Evolutionary conservation across 1,140 invertebrate genomes (phyloP).

Genomic region (Drosophila parabipectinata): DNA sequence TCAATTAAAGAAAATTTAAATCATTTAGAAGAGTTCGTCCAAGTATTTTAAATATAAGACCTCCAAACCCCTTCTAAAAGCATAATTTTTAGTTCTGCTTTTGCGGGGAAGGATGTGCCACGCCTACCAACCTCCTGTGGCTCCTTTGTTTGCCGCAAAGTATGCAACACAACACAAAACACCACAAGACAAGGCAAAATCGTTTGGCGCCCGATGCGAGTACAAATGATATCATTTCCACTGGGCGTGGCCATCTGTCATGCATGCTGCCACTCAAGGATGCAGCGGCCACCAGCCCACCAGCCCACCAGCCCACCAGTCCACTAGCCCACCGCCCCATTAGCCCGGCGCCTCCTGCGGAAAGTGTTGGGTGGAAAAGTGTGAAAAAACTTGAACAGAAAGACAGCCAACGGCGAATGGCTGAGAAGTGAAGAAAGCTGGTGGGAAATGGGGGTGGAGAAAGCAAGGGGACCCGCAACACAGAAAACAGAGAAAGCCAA

Average conservation of each 20-base stretch:
- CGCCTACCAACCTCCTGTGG: constrained; percentile 19
- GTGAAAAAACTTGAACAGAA: constrained; percentile 38
- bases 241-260: constrained; percentile 46
- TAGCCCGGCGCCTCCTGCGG: no score
- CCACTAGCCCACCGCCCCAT: no score
- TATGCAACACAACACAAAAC: constrained; percentile 42
- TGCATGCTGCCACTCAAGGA: constrained; percentile 33
- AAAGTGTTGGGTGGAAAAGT: constrained; percentile 11
- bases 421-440: not conserved
- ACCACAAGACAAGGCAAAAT: constrained; percentile 8
- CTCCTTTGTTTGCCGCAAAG: constrained; percentile 35
- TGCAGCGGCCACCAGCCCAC: not conserved
- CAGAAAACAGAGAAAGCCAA: not conserved
- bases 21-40: no score
- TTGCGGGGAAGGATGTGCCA: not conserved
- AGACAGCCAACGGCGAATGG: constrained; percentile 23
- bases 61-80: not conserved
- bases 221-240: constrained; percentile 47
- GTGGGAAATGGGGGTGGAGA: no score
- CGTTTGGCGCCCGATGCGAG: constrained; percentile 16
- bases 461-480: not conserved
- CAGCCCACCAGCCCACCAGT: not conserved
- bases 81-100: not conserved
- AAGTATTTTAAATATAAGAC: no score
- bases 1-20: not conserved